Evolutionary conservation across 2,797 vertebrate species (phyloP).

Genomic region (Coracias cyanogaster): DNA sequence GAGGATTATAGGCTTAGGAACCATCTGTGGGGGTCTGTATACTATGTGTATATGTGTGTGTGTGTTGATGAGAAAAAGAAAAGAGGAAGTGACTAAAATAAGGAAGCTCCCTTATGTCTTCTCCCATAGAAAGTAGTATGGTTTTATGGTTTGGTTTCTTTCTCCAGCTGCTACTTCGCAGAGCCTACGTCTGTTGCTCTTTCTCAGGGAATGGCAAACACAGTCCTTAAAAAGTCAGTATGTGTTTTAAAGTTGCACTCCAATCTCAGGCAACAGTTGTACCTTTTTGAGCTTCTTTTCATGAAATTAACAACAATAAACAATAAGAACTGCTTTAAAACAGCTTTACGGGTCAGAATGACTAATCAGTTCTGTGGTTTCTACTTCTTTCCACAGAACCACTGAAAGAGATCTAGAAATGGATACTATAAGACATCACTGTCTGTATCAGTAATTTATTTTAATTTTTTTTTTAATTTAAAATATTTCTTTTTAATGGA

Average conservation of each 20-base stretch:
- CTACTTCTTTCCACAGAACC: neutral
- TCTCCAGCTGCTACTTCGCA: neutral
- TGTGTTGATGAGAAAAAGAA: neutral
- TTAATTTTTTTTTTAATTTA: neutral
- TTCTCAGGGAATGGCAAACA: neutral
- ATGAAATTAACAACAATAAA: neutral
- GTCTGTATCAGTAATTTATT: neutral
- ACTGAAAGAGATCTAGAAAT: neutral
- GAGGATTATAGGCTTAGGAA: neutral
- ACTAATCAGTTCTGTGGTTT: neutral
- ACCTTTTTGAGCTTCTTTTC: neutral
- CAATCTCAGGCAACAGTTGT: neutral
- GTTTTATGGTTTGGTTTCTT: neutral
- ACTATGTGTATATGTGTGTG: neutral
- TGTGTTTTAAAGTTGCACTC: neutral
- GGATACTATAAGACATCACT: neutral
- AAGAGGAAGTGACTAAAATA: slow-evolving; percentile 3
- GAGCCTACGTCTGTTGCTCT: neutral
- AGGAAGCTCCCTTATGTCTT: slow-evolving; percentile 23
- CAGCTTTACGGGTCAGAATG: neutral
- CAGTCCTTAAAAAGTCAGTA: neutral
- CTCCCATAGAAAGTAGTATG: slow-evolving; percentile 7
- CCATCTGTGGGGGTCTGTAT: neutral
- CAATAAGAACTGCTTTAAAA: neutral
- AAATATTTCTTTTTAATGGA: neutral